phyloP scores from a whole-genome alignment of 2,888 invertebrate species.

The Synergus laeviventris region DNA sequence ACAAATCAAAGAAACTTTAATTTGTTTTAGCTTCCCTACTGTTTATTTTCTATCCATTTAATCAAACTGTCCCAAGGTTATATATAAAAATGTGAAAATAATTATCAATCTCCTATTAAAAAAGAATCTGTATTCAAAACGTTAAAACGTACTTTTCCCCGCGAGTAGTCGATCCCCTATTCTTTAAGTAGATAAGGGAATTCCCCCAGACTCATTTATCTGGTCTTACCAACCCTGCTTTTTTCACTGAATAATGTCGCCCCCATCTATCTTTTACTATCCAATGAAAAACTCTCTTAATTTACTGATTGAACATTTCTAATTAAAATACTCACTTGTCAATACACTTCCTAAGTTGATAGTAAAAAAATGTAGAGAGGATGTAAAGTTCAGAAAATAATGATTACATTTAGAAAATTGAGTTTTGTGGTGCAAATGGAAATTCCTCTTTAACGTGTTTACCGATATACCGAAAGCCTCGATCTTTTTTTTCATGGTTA shows the following conservation, averaged over 20 bases:
- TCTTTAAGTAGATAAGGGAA: conserved; percentile 8
- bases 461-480: conserved; percentile 8
- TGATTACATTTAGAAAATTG: neutral
- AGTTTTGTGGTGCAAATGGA: neutral
- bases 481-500: conserved; percentile 10
- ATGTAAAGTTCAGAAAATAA: too few relatives aligned
- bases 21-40: too few relatives aligned
- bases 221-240: neutral
- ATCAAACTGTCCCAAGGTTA: neutral
- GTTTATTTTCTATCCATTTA: too few relatives aligned
- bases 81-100: neutral
- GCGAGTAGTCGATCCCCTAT: neutral
- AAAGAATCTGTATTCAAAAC: neutral
- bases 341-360: neutral
- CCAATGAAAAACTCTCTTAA: neutral
- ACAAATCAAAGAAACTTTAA: too few relatives aligned
- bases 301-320: neutral
- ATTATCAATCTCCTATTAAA: neutral
- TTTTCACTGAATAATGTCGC: neutral
- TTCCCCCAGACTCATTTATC: neutral
- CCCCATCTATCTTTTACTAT: neutral
- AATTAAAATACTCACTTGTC: too few relatives aligned
- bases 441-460: neutral
- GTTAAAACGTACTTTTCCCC: neutral
- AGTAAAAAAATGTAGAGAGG: neutral